Evolutionary conservation across 2,797 vertebrate genomes (phyloP).

Genomic region (Pseudocheirus occidentalis): DNA sequence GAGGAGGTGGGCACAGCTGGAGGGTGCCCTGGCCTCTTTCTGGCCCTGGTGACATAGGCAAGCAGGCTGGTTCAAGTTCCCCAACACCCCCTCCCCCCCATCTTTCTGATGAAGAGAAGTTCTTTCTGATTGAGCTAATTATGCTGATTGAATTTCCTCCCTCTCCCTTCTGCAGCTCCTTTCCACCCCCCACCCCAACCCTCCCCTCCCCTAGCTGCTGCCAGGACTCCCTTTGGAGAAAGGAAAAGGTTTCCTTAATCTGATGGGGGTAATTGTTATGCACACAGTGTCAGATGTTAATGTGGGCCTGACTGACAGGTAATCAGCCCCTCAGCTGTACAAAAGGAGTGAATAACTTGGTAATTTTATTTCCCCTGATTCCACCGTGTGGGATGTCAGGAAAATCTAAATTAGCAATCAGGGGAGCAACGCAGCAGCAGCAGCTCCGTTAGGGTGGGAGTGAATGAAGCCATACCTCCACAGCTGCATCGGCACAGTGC

Average conservation of each 20-base stretch:
- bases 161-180: slow-evolving; percentile 74
- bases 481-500: slow-evolving; percentile 28
- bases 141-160: slow-evolving; percentile 88
- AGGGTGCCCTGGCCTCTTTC: not conserved
- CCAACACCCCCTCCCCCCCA: not conserved
- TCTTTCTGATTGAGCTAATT: slow-evolving; percentile 89
- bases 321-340: slow-evolving; percentile 92
- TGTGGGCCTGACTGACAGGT: slow-evolving; percentile 89
- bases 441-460: slow-evolving; percentile 74
- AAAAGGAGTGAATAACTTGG: slow-evolving; percentile 89
- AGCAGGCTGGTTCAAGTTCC: not conserved
- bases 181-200: slow-evolving; percentile 75
- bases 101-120: slow-evolving; percentile 81
- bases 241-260: slow-evolving; percentile 88
- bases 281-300: slow-evolving; percentile 92
- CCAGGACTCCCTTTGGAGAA: slow-evolving; percentile 79
- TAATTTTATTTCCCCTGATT: slow-evolving; percentile 90
- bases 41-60: not conserved
- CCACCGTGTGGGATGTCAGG: slow-evolving; percentile 85
- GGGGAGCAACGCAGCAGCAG: slow-evolving; percentile 77
- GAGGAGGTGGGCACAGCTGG: not conserved
- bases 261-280: slow-evolving; percentile 92
- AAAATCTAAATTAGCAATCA: slow-evolving; percentile 88
- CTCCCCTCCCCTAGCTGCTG: slow-evolving; percentile 53
- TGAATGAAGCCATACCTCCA: slow-evolving; percentile 22